A percentile compares a stretch with the other conserved stretches of the same genome.
Conservation (phyloP, 2,797 vertebrate genomes). For the Tokudaia muenninki region DNA sequence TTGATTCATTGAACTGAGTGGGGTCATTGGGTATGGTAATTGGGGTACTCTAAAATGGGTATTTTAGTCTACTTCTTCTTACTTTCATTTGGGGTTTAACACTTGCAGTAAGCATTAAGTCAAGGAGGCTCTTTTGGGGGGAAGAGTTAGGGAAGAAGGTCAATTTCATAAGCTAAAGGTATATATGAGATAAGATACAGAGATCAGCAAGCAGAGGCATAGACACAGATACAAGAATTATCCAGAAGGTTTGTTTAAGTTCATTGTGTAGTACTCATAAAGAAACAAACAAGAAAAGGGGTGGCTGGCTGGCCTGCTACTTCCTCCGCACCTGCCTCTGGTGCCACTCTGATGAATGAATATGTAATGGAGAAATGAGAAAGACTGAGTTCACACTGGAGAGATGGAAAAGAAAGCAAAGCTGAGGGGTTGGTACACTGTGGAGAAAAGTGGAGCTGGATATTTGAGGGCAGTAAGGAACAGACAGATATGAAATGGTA, state of each 20-base stretch:
- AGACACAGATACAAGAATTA: neutral
- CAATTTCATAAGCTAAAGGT: neutral
- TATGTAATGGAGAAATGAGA: neutral
- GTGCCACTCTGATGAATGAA: neutral
- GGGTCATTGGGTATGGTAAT: neutral
- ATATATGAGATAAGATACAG: neutral
- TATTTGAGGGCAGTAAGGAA: neutral
- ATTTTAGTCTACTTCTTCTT: neutral
- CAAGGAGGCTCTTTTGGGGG: neutral
- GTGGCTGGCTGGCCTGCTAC: neutral
- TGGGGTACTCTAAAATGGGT: neutral
- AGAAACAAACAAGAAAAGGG: neutral
- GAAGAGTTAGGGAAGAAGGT: neutral
- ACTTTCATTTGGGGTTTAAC: neutral
- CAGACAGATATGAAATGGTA: neutral
- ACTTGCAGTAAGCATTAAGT: neutral
- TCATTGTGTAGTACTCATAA: neutral
- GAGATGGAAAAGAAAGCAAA: neutral
- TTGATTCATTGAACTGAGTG: neutral
- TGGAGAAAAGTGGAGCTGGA: neutral
- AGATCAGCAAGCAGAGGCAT: neutral
- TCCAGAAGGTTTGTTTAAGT: neutral
- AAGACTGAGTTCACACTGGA: neutral
- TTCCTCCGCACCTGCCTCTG: neutral
- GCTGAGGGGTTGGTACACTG: neutral